Percentiles rank a stretch among this genome's conserved stretches.
Evolutionary conservation across 92 coral and sea anemone species (phyloP).

Genomic region (Umimayanthus kanabou): DNA sequence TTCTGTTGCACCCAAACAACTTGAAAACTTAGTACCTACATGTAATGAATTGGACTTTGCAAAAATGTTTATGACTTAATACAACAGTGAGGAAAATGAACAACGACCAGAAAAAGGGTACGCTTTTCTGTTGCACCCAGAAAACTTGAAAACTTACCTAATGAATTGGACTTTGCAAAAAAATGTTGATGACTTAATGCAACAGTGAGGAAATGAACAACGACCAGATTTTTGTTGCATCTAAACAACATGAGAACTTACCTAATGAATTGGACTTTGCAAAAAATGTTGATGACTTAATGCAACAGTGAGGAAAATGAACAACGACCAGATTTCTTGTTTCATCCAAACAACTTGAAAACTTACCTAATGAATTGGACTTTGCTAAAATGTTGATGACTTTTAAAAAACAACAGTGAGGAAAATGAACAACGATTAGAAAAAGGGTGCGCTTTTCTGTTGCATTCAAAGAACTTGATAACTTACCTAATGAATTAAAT

Average conservation of each 20-base stretch:
- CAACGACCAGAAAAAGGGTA: constrained; percentile 76
- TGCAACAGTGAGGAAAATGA: constrained; percentile 82
- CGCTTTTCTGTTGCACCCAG: constrained; percentile 71
- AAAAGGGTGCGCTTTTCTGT: constrained; percentile 80
- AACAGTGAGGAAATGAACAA: constrained; percentile 66
- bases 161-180: too few species aligned
- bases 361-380: constrained; percentile 86
- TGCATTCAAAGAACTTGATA: constrained; percentile 53
- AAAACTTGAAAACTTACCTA: neutral
- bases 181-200: too few species aligned
- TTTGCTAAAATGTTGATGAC: constrained; percentile 94
- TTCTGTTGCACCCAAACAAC: constrained; percentile 66
- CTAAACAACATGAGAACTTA: constrained; percentile 60
- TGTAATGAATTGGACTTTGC: too few species aligned
- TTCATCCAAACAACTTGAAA: constrained; percentile 55
- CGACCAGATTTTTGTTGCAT: constrained; percentile 56
- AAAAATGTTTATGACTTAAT: constrained; percentile 96
- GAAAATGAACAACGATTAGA: constrained; percentile 68
- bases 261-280: constrained; percentile 95
- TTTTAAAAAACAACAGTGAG: constrained; percentile 81
- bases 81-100: constrained; percentile 80
- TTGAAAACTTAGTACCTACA: constrained; percentile 66
- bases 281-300: constrained; percentile 96
- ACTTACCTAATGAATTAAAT: constrained; percentile 91
- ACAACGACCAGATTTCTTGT: constrained; percentile 64